Evolutionary conservation across 1,140 invertebrate species (phyloP), one percentile per base, ranked within the genome.

Genomic region (Pachyrhynchus sulphureomaculatus): DNA sequence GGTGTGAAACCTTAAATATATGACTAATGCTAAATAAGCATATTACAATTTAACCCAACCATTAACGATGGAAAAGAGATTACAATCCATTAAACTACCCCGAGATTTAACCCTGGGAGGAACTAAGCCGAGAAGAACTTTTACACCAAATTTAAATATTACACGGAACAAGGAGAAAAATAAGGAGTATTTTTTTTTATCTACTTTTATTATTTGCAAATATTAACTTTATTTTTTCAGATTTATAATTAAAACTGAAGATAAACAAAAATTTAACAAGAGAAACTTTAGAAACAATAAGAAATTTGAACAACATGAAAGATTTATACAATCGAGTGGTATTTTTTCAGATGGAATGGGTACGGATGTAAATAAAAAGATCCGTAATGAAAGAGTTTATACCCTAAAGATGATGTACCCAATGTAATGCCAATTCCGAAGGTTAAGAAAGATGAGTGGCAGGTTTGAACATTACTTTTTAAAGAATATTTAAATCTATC

Each of bases 61-160:
- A n/a, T n/a, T n/a, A n/a, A n/a, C n/a, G n/a, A 34, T 37, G 20
- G 48, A 61, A 26, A 53, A 47, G 39, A n/a, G 68, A 58, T 37
- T 73, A n/a, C 54, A 67, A 52, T 73, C 71, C 9, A 49, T 73
- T 18, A 66, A 60, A 59, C 34, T 66, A 10, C 69, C 69, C 12
- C 54, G 70, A 33, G 72, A 73, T 55, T 56, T 73, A 42, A 72
- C 57, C 51, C 54, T 73, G n/a, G 72, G 70, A 23, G 65, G 66
- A n/a, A 58, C 66, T 17, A 73, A 73, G 52, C 58, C 65, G 17
- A 73, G 71, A 52, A 72, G 65, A 59, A 21, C 53, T 37, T 72
- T 66, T 62, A 42, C 51, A 37, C 72, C 72, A 24, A 73, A 73
- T 62, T 21, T 73, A 41, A 72, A 70, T 64, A 68, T 64, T 12